Base-by-base conservation (phyloP, 2,888 invertebrate genomes). In the Eupithecia subumbrata region DNA sequence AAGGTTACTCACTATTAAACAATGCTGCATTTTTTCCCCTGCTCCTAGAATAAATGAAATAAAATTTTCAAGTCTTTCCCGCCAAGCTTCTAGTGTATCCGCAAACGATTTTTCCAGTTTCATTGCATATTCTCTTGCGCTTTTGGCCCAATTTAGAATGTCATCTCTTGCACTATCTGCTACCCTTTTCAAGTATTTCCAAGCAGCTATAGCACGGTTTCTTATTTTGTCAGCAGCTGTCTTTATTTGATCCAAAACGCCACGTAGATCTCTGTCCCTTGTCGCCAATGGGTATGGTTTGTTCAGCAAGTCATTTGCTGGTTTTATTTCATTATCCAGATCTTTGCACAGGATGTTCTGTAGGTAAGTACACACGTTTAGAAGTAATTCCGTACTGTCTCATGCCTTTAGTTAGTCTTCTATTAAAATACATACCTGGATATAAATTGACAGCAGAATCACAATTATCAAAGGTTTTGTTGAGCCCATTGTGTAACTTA, bases 141-240 rank as follows among this genome's bases (percentile, higher is more conserved):
- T 82, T 75, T 83, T 74, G 7, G 84, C 78, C 84, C 86, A 88
- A 67, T 68, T 64, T 16, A 77, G 77, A 30, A 89, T 80, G 78
- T 86, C 88, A 11, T 84, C 79, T 30, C 82, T 85, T 18, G 86
- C 85, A 45, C 83, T 82, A 37, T 82, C 74, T n/a, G 86, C 85
- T 18, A 88, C 75, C n/a, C 77, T 72, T 80, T 86, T 87, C 2
- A 91, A 71, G 22, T 82, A 81, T 16, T 87, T 82, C 89, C 87
- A 89, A 25, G 84, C 83, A 66, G 80, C 82, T 60, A 81, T 74
- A 0, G 86, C 84, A 69, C 82, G 85, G 5, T 83, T 82, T 79
- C 85, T 89, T 22, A 89, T 83, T 69, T 82, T 85, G 43, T 81
- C 79, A 37, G 22, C 56, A 56, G 56, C 22, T 11, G 11, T 56